phyloP scores from a whole-genome alignment of 2,888 invertebrate species.

The Meliscaeva auricollis region DNA sequence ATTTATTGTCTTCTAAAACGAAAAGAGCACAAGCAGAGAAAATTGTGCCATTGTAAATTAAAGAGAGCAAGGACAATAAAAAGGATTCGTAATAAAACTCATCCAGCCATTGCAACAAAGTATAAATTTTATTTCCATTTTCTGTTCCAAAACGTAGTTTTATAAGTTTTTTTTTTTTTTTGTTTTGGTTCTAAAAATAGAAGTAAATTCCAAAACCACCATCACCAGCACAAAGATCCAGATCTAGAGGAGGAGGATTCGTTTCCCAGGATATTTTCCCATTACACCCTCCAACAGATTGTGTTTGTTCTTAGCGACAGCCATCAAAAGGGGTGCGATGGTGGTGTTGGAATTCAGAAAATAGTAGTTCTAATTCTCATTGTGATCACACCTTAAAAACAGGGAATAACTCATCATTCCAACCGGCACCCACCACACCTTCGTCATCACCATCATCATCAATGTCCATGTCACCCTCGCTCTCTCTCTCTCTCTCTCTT shows the following conservation, averaged over 20 bases:
- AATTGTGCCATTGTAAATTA: slow-evolving; percentile 38
- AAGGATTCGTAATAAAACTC: slow-evolving; percentile 71
- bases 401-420: slow-evolving; percentile 6
- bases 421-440: not conserved
- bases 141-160: slow-evolving; percentile 73
- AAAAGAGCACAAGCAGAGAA: slow-evolving; percentile 16
- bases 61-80: slow-evolving; percentile 67
- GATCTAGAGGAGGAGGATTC: not conserved
- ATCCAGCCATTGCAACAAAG: slow-evolving; percentile 71
- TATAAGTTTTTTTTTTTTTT: slow-evolving; percentile 49
- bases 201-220: slow-evolving; percentile 38
- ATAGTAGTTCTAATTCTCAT: not conserved
- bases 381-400: slow-evolving; percentile 18
- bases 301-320: slow-evolving; percentile 56
- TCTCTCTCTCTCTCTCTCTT: slow-evolving; percentile 9
- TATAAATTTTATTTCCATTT: slow-evolving; percentile 72
- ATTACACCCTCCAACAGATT: slow-evolving; percentile 1
- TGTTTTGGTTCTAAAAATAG: slow-evolving; percentile 2
- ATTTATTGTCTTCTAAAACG: slow-evolving; percentile 11
- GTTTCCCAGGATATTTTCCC: slow-evolving; percentile 32
- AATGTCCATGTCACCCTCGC: not conserved
- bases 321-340: slow-evolving; percentile 25
- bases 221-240: not conserved
- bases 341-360: not conserved
- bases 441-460: not conserved